Conservation (phyloP, 92 coral and sea anemone species). For the Epizoanthus scotinus region DNA sequence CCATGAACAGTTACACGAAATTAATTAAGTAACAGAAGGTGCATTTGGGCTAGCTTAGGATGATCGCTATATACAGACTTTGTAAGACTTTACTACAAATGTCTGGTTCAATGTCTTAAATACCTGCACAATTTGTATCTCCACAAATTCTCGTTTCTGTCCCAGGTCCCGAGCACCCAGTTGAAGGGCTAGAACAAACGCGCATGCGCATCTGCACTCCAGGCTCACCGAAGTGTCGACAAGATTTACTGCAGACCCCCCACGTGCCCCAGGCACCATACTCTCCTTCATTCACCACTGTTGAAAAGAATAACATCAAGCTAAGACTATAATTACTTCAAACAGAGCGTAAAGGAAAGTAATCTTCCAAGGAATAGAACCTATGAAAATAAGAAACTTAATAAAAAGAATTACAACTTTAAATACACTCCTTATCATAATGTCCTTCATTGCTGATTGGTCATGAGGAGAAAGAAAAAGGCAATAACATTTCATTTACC, state of each 20-base stretch:
- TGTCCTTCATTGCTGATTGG: neutral
- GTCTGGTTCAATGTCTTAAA: neutral
- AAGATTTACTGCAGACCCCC: conserved; percentile 34
- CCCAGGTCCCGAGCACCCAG: conserved; percentile 31
- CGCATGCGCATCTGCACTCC: conserved; percentile 32
- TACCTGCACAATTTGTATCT: conserved; percentile 1
- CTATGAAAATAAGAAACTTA: no score
- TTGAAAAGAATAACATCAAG: neutral
- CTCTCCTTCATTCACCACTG: conserved; percentile 10
- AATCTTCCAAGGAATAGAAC: neutral
- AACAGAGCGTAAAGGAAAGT: no score
- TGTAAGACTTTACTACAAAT: no score
- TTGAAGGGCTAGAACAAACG: conserved; percentile 10
- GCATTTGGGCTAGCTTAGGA: no score
- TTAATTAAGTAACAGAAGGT: no score
- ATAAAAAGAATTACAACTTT: neutral
- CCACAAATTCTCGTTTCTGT: conserved; percentile 27
- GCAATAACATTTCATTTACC: neutral
- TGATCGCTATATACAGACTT: no score
- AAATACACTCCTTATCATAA: neutral
- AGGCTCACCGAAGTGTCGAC: conserved; percentile 9
- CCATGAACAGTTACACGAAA: no score
- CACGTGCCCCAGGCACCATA: conserved; percentile 23
- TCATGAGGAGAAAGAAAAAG: neutral
- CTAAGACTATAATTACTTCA: neutral